Conservation (phyloP, 2,888 invertebrate species). For the Cheilosia impressa region DNA sequence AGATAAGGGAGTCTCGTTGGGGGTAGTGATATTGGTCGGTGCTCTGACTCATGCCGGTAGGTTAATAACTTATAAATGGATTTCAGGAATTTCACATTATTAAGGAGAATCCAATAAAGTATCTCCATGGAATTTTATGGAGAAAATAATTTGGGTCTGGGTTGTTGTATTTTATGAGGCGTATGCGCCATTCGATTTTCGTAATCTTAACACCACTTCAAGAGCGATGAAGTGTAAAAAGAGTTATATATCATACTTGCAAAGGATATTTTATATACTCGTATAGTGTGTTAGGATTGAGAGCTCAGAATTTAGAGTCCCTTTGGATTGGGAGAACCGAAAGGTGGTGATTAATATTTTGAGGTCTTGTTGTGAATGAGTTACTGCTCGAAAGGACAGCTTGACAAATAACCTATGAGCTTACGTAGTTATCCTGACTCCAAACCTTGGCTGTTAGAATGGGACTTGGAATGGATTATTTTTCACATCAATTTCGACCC, state of each 20-base stretch:
- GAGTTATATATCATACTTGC: slow-evolving; percentile 1
- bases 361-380: too few species aligned
- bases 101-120: slow-evolving; percentile 14
- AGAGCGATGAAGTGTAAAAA: slow-evolving; percentile 12
- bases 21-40: slow-evolving; percentile 37
- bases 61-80: slow-evolving; percentile 54
- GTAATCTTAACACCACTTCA: background rate
- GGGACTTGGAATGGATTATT: too few species aligned
- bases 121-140: background rate
- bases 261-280: background rate
- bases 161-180: slow-evolving; percentile 22
- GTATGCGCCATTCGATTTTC: slow-evolving; percentile 19
- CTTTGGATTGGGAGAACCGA: too few species aligned
- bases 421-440: too few species aligned
- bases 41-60: slow-evolving; percentile 32
- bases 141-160: background rate
- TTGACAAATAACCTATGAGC: too few species aligned
- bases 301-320: background rate
- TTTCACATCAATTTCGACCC: too few species aligned
- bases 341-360: too few species aligned
- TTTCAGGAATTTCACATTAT: slow-evolving; percentile 12
- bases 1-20: background rate
- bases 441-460: too few species aligned
- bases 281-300: background rate
- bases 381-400: too few species aligned